Base-by-base conservation (phyloP, 2,113 vertebrate species). In the Xenopus borealis region DNA sequence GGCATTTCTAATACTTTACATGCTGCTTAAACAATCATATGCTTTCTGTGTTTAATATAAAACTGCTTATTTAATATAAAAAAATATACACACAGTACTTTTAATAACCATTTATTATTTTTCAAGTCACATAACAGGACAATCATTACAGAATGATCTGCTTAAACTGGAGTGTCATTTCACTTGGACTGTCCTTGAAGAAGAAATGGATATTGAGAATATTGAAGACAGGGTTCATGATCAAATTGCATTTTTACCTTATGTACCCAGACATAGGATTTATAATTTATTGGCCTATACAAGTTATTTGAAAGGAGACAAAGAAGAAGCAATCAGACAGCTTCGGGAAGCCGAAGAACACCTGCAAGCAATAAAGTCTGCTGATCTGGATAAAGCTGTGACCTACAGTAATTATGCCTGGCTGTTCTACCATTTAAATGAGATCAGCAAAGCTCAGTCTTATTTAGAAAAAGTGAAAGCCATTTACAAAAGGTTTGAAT, bases 321-420 rank as follows among this genome's bases (percentile, higher is more conserved):
- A 86, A 61, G 72, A 90, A 5, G 80, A 89, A 71, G 90, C 89
- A 17, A 79, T 91, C 4, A 65, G 73, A 59, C 84, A 64, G 78
- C 82, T 94, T 74, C 44, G 81, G 65, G 85, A 86, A 79, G 91
- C 91, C 19, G 86, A 91, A 84, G 81, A 86, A 78, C 66, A 16
- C 64, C 23, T 85, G 74, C 12, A 78, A n/a, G 59, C 40, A 20
- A 10, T 50, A 6, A 6, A 87, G 12, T 78, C 83, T 18, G 64
- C 75, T 20, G 70, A 85, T 45, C 71, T 72, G 44, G 67, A 79
- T 71, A 87, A 83, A 71, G 78, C 92, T 45, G 85, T 92, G 71
- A 92, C 86, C 2, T 93, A 91, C 89, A 88, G 87, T 23, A 92
- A 93, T 72, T 90, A 87, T 12, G 89, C 92, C 45, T 94, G 93